A percentile compares a stretch with the other conserved stretches of the same genome.
phyloP scores from a whole-genome alignment of 2,888 invertebrate genomes.

The Sinelater perroti region DNA sequence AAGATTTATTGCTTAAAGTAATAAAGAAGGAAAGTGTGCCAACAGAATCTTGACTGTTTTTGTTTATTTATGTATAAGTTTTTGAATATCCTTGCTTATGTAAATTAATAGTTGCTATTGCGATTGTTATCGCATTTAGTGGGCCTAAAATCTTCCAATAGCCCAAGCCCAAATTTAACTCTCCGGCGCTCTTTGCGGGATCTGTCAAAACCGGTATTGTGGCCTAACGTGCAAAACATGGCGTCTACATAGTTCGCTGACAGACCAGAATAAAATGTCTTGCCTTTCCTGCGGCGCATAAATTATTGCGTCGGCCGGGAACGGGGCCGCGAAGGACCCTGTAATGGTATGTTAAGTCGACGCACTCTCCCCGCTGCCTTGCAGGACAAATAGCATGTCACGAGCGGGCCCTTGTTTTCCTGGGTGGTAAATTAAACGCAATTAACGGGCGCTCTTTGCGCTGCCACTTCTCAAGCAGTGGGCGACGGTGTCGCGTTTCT shows the following conservation, averaged over 20 bases:
- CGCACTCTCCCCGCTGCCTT: too few species aligned
- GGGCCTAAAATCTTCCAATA: slow-evolving; percentile 16
- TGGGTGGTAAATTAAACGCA: slow-evolving; percentile 28
- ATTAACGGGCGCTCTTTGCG: slow-evolving; percentile 22
- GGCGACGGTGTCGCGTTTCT: background rate
- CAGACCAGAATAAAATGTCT: slow-evolving; percentile 27
- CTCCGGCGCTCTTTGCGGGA: slow-evolving; percentile 20
- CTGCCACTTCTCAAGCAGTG: slow-evolving; percentile 3
- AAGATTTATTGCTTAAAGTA: too few species aligned
- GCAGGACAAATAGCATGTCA: slow-evolving; percentile 20
- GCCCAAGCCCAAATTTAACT: slow-evolving; percentile 14
- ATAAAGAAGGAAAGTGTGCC: too few species aligned
- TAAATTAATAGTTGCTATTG: too few species aligned
- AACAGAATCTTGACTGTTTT: too few species aligned
- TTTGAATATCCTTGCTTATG: too few species aligned
- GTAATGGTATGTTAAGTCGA: too few species aligned
- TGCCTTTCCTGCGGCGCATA: slow-evolving; percentile 15
- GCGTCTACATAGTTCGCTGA: slow-evolving; percentile 27
- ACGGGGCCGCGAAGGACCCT: slow-evolving; percentile 5
- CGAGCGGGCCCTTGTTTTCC: slow-evolving; percentile 22
- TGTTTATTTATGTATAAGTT: too few species aligned
- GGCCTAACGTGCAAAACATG: slow-evolving; percentile 16
- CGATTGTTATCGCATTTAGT: too few species aligned
- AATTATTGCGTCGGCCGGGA: slow-evolving; percentile 17
- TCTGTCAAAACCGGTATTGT: slow-evolving; percentile 26